Base-by-base conservation (phyloP, 2,797 vertebrate species). In the Pachyuromys duprasi region DNA sequence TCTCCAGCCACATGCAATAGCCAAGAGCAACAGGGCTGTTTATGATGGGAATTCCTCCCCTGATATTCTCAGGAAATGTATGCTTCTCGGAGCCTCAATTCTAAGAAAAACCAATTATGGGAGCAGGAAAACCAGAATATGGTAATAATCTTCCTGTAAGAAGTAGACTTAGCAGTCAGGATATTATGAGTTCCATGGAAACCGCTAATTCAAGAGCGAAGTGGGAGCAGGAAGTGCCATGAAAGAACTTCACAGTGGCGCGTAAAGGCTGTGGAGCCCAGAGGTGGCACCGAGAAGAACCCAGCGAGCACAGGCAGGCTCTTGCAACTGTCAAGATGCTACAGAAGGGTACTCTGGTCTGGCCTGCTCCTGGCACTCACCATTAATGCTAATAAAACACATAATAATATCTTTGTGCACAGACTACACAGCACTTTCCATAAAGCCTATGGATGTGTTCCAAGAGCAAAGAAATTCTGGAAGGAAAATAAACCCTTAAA, bases 401-500 rank as follows among this genome's bases (percentile, higher is more conserved):
- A 69, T 65, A 81, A 33, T 33, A 89, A 90, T 36, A 72, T 0
- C 2, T 18, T 82, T 53, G 86, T 42, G 31, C 8, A 28, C 18
- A 76, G 14, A 72, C 3, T 28, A 91, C 0, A 62, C 31, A 42
- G 83, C 1, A 70, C 31, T 57, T 78, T 28, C 69, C 18, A 53
- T 33, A 70, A 78, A 60, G 39, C 6, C 5, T 42, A 7, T 8
- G 62, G 72, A 65, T 36, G 31, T 11, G 28, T 39, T 80, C 33
- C 70, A 92, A 65, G 62, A 86, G 93, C 26, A 55, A 80, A 42
- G 76, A 78, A 65, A 22, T 67, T 84, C 89, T 75, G 70, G 39
- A 89, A 75, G 31, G 36, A 86, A 94, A 96, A 67, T 81, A 93
- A 81, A 74, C 81, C 15, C 84, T 87, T 83, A 80, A 67, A 67